Base-by-base conservation (phyloP, 2,113 vertebrate genomes). In the Passer domesticus region DNA sequence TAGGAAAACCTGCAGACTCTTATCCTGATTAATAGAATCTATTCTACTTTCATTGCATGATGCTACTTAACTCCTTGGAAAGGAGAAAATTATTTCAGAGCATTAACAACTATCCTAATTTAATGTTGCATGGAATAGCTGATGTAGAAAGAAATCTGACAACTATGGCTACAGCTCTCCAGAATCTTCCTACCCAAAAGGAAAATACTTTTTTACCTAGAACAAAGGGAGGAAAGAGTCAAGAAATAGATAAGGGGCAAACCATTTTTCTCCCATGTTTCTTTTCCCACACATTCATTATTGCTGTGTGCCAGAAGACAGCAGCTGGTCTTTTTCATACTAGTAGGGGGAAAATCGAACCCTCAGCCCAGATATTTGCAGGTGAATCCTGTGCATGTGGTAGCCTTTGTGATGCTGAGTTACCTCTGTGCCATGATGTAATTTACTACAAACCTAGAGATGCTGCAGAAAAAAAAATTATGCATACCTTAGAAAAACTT, bases 11-110 rank as follows among this genome's bases (percentile, higher is more conserved):
- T 81, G 83, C 77, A 55, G 41, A 75, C 24, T 90, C 78, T 94
- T 94, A 77, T 92, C 93, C 95, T 96, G 94, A 96, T 96, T 97
- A 97, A 97, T 94, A 92, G 94, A 96, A 97, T 94, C 91, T 60
- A 25, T 97, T 97, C 87, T 90, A 70, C 87, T 96, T 96, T 95
- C 85, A 92, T 95, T 96, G 87, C 89, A 44, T 94, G 92, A 73
- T 76, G 60, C 97, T 96, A 72, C 92, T 96, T 96, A 95, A 93
- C 93, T 95, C 75, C 95, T 97, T 95, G 83, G 96, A 96, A 97
- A 47, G 46, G 46, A 94, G 83, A 67, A 95, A 73, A 92, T 97
- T 97, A 92, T 97, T 95, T 94, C 97, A 88, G 92, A 90, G 93
- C 86, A 66, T 96, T 96, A 97, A 97, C 90, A 96, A 92, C 89